Conservation (phyloP, 1,140 invertebrate genomes). For the Lepidotrigona ventralis region DNA sequence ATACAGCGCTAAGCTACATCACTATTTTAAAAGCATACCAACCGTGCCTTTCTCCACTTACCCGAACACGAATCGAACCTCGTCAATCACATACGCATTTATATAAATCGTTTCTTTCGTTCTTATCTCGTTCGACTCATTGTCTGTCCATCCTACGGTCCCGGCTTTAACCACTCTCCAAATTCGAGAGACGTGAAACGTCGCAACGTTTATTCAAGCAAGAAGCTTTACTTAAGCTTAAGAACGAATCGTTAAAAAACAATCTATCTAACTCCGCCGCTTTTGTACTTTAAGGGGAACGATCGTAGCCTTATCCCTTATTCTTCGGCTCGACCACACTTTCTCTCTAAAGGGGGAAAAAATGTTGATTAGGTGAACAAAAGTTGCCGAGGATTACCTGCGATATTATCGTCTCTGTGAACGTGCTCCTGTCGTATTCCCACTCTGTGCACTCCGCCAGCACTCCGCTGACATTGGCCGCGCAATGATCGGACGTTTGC, state of each 20-base stretch:
- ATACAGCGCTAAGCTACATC: constrained; percentile 1
- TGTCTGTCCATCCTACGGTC: not conserved
- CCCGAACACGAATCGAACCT: not conserved
- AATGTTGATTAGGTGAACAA: not conserved
- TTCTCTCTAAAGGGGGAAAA: not conserved
- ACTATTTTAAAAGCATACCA: constrained; percentile 20
- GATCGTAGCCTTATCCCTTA: not conserved
- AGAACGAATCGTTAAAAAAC: constrained; percentile 28
- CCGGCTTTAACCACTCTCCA: not conserved
- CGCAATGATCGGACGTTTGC: constrained; percentile 75
- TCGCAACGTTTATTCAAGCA: not conserved
- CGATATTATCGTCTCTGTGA: constrained; percentile 86
- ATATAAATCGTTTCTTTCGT: not conserved
- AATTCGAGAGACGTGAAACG: not conserved
- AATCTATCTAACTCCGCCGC: constrained; percentile 14
- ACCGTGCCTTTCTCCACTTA: constrained; percentile 28
- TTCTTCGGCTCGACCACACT: not conserved
- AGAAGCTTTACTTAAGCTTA: not conserved
- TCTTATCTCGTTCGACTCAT: not conserved
- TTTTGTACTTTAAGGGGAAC: constrained; percentile 31
- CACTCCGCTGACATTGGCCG: constrained; percentile 63
- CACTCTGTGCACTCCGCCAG: constrained; percentile 80
- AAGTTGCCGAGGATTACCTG: constrained; percentile 74
- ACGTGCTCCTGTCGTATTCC: constrained; percentile 84
- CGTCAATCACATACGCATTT: not conserved